Percentiles rank a stretch among this genome's conserved stretches.
These are phyloP conservation scores for Hestina assimilis DNA, from an alignment of 1,140 invertebrate species.

Conservation along the genomic window DNA sequence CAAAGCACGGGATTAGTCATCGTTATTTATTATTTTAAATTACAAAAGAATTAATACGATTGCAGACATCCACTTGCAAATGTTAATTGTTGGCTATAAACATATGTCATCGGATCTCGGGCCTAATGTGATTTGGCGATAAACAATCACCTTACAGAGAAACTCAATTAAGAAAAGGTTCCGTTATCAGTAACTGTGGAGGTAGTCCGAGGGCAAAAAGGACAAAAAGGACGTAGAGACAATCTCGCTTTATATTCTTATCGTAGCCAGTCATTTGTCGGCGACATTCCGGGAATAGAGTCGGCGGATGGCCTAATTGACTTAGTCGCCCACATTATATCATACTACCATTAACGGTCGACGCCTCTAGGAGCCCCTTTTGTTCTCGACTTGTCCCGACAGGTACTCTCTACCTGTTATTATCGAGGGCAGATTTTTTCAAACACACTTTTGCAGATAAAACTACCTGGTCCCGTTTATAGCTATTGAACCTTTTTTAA, in stretches of 20 bases:
- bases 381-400: slow-evolving; percentile 59
- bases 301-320: slow-evolving; percentile 74
- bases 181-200: slow-evolving; percentile 62
- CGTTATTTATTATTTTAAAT: slow-evolving; percentile 28
- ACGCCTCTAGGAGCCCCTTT: slow-evolving; percentile 66
- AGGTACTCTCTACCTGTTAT: slow-evolving; percentile 62
- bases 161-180: slow-evolving; percentile 70
- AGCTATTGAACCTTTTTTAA: slow-evolving; percentile 28
- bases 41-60: slow-evolving; percentile 14
- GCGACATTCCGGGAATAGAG: slow-evolving; percentile 72
- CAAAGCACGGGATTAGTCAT: slow-evolving; percentile 40
- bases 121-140: slow-evolving; percentile 60
- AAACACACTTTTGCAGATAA: slow-evolving; percentile 36
- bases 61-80: slow-evolving; percentile 11
- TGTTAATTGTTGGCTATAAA: slow-evolving; percentile 49
- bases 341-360: slow-evolving; percentile 58
- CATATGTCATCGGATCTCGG: slow-evolving; percentile 30
- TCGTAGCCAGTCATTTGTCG: slow-evolving; percentile 69
- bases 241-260: slow-evolving; percentile 60
- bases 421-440: slow-evolving; percentile 44
- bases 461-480: slow-evolving; percentile 53
- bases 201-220: slow-evolving; percentile 38
- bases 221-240: slow-evolving; percentile 51
- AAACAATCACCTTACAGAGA: slow-evolving; percentile 60
- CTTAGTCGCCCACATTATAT: slow-evolving; percentile 69